Evolutionary conservation across 64 coral and sea anemone species (phyloP).

Genomic region (Catalaphyllia jardinei): DNA sequence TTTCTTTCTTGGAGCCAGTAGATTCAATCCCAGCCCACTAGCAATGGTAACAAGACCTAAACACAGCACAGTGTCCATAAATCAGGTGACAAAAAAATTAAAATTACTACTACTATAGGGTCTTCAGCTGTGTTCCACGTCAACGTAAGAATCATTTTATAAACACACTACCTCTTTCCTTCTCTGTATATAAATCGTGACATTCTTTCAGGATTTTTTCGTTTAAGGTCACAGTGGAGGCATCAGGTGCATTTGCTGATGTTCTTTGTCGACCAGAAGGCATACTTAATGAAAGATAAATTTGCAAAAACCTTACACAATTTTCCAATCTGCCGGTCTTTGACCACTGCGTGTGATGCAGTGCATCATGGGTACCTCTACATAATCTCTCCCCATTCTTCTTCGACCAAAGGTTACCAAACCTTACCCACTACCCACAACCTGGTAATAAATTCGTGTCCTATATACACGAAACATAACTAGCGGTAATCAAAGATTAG

Average conservation of each 20-base stretch:
- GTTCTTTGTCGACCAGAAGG: constrained; percentile 84
- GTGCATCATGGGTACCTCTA: neutral
- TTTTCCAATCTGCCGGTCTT: neutral
- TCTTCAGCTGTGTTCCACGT: constrained; percentile 8
- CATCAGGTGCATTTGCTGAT: constrained; percentile 92
- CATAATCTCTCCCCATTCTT: too few species aligned
- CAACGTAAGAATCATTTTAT: neutral
- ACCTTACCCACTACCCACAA: too few species aligned
- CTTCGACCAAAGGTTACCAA: too few species aligned
- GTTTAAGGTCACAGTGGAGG: constrained; percentile 85
- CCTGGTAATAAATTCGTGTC: too few species aligned
- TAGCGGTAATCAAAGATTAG: too few species aligned
- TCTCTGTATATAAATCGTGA: constrained; percentile 92
- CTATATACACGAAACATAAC: too few species aligned
- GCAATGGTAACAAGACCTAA: constrained; percentile 92
- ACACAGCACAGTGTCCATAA: neutral
- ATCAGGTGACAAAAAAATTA: neutral
- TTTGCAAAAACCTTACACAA: neutral
- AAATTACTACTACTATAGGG: neutral
- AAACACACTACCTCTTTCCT: constrained; percentile 75
- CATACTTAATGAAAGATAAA: constrained; percentile 54
- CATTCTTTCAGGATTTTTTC: constrained; percentile 97
- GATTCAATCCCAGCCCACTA: constrained; percentile 71
- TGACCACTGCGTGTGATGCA: neutral
- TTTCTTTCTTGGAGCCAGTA: constrained; percentile 96